Evolutionary conservation across 1,140 invertebrate genomes (phyloP).

Genomic region (Camponotus vicinus): DNA sequence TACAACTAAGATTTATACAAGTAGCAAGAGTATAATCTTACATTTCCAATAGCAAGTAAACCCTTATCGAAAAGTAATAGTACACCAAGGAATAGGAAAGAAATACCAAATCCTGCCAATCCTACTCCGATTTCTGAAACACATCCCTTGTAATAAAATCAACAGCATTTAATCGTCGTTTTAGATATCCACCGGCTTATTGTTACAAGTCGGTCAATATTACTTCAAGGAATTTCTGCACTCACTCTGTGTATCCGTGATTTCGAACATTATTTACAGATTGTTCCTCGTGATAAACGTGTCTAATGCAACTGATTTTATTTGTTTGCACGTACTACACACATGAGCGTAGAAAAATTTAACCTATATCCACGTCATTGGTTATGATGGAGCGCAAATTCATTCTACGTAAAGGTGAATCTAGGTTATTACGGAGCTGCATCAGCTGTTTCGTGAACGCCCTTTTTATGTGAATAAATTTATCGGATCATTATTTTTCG

Average conservation of each 20-base stretch:
- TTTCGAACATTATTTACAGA: slow-evolving; percentile 88
- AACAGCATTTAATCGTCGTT: slow-evolving; percentile 35
- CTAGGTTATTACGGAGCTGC: slow-evolving; percentile 9
- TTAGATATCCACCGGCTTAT: not conserved
- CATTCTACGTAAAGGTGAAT: not conserved
- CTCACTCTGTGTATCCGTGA: slow-evolving; percentile 91
- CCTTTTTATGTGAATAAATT: not conserved
- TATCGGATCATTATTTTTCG: not conserved
- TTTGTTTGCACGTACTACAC: slow-evolving; percentile 14
- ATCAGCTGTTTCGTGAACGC: slow-evolving; percentile 15
- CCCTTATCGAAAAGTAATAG: slow-evolving; percentile 99
- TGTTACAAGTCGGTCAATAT: not conserved
- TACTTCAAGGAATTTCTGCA: slow-evolving; percentile 65
- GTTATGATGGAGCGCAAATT: slow-evolving; percentile 56
- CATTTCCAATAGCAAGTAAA: slow-evolving; percentile 99
- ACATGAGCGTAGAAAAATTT: slow-evolving; percentile 66
- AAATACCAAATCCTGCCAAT: slow-evolving; percentile 97
- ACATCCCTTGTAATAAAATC: slow-evolving; percentile 41
- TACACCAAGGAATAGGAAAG: slow-evolving; percentile 98
- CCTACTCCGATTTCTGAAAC: slow-evolving; percentile 98
- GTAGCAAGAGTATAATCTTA: slow-evolving; percentile 86
- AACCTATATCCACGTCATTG: slow-evolving; percentile 85
- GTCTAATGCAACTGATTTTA: slow-evolving; percentile 17
- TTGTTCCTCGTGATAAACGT: not conserved
- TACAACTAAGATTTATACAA: not conserved